Evolutionary conservation across 2,888 invertebrate species (phyloP).

Genomic region (Brachycybe producta): DNA sequence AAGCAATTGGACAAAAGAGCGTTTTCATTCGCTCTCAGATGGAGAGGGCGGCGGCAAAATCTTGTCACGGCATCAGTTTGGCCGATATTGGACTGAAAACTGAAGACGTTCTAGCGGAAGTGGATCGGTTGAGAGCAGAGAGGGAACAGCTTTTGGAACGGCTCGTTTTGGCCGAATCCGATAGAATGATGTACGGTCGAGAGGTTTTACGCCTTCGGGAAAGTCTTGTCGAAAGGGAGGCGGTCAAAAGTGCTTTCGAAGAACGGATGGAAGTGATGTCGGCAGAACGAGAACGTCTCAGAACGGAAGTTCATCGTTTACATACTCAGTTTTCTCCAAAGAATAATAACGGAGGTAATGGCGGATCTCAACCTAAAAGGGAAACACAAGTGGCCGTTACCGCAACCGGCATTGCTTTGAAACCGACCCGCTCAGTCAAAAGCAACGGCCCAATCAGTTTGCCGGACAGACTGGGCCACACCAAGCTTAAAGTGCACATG

Average conservation of each 20-base stretch:
- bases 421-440: background rate
- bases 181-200: slow-evolving; percentile 27
- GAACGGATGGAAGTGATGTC: slow-evolving; percentile 47
- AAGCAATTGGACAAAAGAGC: slow-evolving; percentile 70
- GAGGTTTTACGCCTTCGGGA: slow-evolving; percentile 3
- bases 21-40: slow-evolving; percentile 15
- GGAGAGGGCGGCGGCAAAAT: slow-evolving; percentile 5
- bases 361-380: background rate
- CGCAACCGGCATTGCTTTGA: no score
- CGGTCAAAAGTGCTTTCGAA: slow-evolving; percentile 57
- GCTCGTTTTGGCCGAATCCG: slow-evolving; percentile 58
- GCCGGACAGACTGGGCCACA: slow-evolving; percentile 6
- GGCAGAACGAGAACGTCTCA: slow-evolving; percentile 45
- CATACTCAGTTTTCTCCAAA: slow-evolving; percentile 45
- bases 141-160: slow-evolving; percentile 55
- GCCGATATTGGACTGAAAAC: slow-evolving; percentile 32
- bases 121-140: slow-evolving; percentile 52
- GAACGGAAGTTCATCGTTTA: slow-evolving; percentile 44
- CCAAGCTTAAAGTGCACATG: slow-evolving; percentile 12
- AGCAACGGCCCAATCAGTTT: slow-evolving; percentile 7
- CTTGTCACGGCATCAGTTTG: slow-evolving; percentile 38
- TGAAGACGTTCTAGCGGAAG: slow-evolving; percentile 33
- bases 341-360: no score
- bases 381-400: no score
- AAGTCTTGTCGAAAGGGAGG: slow-evolving; percentile 4